Base-by-base conservation (phyloP, 1,140 invertebrate genomes). In the Globodera rostochiensis region DNA sequence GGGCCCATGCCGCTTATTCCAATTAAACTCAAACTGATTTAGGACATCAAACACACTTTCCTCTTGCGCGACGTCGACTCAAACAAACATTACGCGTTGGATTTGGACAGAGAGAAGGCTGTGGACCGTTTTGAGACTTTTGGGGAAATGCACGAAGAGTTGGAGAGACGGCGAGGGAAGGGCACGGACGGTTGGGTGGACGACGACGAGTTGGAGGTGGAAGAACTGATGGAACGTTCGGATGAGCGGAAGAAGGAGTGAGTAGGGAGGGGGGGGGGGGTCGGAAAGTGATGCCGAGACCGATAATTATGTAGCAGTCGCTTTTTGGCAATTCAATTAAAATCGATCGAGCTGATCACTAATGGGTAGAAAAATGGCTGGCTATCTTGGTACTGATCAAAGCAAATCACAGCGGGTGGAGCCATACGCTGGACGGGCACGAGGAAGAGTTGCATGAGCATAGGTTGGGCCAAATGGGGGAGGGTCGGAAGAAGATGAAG, bases 31-130 rank as follows among this genome's bases (percentile, higher is more conserved):
- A 3, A 69, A 9, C 6, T 4, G 15, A 21, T 36, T 71, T 71
- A 45, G 46, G 46, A 71, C 69, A 71, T 11, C 1, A 71, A 71
- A 47, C 69, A 71, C 25, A 45, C 69, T 15, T 71, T 71, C 19
- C 36, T 71, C 11, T 36, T 71, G 69, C 36, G 36, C 3, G 36
- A 19, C 7, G 69, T 71, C 36, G 46, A 47, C 6, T 36, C 69
- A 6, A 36, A 71, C 25, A 71, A 71, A 71, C 46, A 71, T 36
- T 71, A 13, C 46, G 69, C 69, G 69, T 47, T 71, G 69, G 69
- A 71, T 71, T 71, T 71, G 69, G 46, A 36, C 69, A 71, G 36
- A 47, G 69, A 47, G 3, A 47, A 71, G 36, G 69, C 25, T 6
- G 13, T 64, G 21, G 36, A 71, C 69, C 36, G 13, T 36, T 71